Conservation (phyloP, 2,113 vertebrate species). For the Cyprinus carpio region DNA sequence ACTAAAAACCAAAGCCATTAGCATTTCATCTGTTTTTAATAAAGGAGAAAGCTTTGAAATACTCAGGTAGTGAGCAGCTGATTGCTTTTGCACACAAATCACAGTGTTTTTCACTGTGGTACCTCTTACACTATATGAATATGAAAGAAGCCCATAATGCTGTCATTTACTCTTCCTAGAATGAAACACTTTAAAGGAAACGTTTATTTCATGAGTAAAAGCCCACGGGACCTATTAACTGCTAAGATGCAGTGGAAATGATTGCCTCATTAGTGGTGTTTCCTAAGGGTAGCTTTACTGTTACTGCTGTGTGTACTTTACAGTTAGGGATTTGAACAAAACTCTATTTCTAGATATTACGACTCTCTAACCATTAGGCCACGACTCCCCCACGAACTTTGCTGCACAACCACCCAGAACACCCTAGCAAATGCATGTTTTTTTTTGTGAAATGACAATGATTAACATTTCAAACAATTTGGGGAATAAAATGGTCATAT, state of each 20-base stretch:
- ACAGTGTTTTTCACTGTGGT: neutral
- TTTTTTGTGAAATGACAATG: neutral
- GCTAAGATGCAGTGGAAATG: neutral
- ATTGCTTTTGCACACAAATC: constrained; percentile 2
- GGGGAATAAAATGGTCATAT: neutral
- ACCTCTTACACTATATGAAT: neutral
- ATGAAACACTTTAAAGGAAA: neutral
- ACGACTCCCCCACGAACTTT: too few relatives aligned
- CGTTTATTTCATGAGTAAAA: neutral
- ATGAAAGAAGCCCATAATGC: neutral
- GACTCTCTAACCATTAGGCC: too few relatives aligned
- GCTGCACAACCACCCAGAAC: neutral
- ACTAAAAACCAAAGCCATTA: constrained; percentile 13
- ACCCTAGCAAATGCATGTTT: neutral
- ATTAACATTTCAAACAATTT: neutral
- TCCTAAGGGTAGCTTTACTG: neutral
- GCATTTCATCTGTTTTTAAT: constrained; percentile 14
- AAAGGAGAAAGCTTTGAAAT: neutral
- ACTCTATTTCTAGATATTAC: neutral
- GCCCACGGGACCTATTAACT: neutral
- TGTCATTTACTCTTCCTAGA: neutral
- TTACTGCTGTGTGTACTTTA: neutral
- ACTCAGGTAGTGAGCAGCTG: neutral
- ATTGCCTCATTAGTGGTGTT: neutral
- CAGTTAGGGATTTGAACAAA: neutral